Evolutionary conservation across 2,888 invertebrate genomes (phyloP), one percentile per base, ranked within the genome.

Genomic region (Eristalis arbustorum): DNA sequence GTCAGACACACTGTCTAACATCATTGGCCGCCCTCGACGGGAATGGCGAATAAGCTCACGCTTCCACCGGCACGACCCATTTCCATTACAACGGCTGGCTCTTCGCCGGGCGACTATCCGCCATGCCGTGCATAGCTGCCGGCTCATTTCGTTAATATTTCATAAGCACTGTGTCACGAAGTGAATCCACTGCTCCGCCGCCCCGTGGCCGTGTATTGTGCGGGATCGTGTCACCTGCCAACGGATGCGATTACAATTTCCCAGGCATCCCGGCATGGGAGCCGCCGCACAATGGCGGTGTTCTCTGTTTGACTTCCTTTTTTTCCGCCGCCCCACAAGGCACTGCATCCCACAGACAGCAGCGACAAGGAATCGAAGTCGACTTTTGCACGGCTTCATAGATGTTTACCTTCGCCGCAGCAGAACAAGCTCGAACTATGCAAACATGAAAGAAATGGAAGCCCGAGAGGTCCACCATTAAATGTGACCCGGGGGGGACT

Each of bases 131-230:
- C 59, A 72, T 59, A 67, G 57, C 56, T 61, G 72, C 57, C 66
- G 73, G 85, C 77, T 82, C 85, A 85, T 81, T 81, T 77, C 66
- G 66, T 85, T 67, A 85, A 85, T 85, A 82, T 82, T 85, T 85
- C 66, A 85, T 82, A 82, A 85, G 64, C 82, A 69, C 77, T 71
- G 62, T 74, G 73, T 66, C 85, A 82, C 57, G 69, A 62, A 66
- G 67, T 28, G 18, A 28, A 34, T 23, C 76, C 25, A 62, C 64
- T 42, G 28, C 42, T 28, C n/a, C 49, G 4, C 10, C n/a, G n/a
- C 31, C 31, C 31, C n/a, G 28, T 22, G 37, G 34, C 56, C 71
- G 13, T 5, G 14, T 63, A 25, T 62, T 18, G 13, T 31, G 42
- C 68, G 67, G 8, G 23, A 25, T 64, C 72, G 64, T 72, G 84